A percentile compares a stretch with the other conserved stretches of the same genome.
Conservation (phyloP, 2,113 vertebrate genomes). For the Chascanopsetta lugubris region DNA sequence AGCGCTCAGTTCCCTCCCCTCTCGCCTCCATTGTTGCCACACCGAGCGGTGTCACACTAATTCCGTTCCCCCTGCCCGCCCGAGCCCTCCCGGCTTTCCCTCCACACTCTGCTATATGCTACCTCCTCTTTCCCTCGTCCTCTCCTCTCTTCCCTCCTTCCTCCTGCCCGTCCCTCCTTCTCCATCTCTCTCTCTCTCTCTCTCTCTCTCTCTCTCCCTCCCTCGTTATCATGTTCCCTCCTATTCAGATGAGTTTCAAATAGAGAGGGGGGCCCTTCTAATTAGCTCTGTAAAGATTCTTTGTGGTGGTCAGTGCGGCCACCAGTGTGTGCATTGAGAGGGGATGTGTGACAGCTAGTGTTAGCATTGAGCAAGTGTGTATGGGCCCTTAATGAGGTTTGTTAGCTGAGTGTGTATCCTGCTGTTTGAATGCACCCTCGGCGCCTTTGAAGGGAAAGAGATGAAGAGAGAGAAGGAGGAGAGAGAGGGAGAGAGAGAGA, state of each 20-base stretch:
- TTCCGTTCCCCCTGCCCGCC: slow-evolving; percentile 71
- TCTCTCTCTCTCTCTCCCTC: slow-evolving; percentile 48
- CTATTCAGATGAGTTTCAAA: slow-evolving; percentile 80
- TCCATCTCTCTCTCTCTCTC: slow-evolving; percentile 42
- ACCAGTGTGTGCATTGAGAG: slow-evolving; percentile 74
- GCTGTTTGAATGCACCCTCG: slow-evolving; percentile 76
- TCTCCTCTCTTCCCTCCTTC: slow-evolving; percentile 31
- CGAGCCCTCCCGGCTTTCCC: slow-evolving; percentile 65
- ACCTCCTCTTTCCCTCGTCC: slow-evolving; percentile 55
- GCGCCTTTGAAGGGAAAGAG: slow-evolving; percentile 74
- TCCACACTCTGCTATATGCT: slow-evolving; percentile 48
- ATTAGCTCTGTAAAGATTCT: slow-evolving; percentile 83
- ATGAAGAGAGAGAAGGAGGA: slow-evolving; percentile 60
- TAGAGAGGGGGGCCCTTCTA: slow-evolving; percentile 74
- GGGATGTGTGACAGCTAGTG: slow-evolving; percentile 75
- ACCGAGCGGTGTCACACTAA: slow-evolving; percentile 72
- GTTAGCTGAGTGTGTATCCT: slow-evolving; percentile 75
- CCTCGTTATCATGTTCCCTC: slow-evolving; percentile 64
- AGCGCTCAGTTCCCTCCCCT: slow-evolving; percentile 68
- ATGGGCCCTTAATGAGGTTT: slow-evolving; percentile 78
- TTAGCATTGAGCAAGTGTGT: slow-evolving; percentile 74
- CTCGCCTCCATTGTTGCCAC: slow-evolving; percentile 49
- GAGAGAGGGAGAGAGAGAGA: too few species aligned
- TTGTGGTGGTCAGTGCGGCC: slow-evolving; percentile 73
- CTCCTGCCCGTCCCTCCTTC: slow-evolving; percentile 46